Evolutionary conservation across 2,888 invertebrate genomes (phyloP).

Genomic region (Aleiodes alternator): DNA sequence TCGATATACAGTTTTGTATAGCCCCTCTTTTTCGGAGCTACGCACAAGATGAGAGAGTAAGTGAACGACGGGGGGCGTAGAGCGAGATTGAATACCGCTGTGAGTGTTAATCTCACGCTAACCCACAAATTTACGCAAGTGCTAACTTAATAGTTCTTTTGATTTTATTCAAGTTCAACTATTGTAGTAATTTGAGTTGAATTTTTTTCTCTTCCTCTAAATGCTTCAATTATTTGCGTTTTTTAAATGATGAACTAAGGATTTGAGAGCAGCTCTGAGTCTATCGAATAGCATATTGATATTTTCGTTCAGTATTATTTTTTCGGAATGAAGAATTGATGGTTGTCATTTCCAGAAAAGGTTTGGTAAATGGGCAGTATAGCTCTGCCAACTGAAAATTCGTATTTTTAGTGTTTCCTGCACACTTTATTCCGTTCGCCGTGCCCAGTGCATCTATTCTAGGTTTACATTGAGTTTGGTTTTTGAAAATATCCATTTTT

Average conservation of each 20-base stretch:
- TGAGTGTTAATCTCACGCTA: constrained; percentile 68
- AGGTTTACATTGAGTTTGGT: too few species aligned
- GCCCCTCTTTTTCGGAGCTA: neutral
- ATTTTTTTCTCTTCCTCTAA: neutral
- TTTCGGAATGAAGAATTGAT: too few species aligned
- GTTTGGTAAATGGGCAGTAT: too few species aligned
- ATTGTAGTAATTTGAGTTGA: constrained; percentile 14
- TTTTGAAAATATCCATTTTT: too few species aligned
- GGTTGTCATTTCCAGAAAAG: too few species aligned
- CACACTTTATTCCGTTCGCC: too few species aligned
- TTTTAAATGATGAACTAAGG: neutral
- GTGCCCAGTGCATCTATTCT: too few species aligned
- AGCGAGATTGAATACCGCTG: constrained; percentile 54
- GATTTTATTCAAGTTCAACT: constrained; percentile 25
- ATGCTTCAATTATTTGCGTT: neutral
- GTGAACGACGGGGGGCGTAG: neutral
- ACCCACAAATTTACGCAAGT: constrained; percentile 49
- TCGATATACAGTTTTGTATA: constrained; percentile 25
- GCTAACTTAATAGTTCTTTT: constrained; percentile 46
- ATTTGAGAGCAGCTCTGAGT: too few species aligned
- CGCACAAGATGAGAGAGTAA: neutral
- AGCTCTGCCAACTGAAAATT: too few species aligned
- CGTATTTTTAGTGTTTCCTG: too few species aligned
- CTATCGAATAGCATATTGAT: too few species aligned
- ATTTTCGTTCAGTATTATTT: too few species aligned